Percentiles rank a stretch among this genome's conserved stretches.
These are phyloP conservation scores for Crambe crambe DNA, from an alignment of 37 sponge, comb jelly and placozoan genomes.

Conservation along the genomic window DNA sequence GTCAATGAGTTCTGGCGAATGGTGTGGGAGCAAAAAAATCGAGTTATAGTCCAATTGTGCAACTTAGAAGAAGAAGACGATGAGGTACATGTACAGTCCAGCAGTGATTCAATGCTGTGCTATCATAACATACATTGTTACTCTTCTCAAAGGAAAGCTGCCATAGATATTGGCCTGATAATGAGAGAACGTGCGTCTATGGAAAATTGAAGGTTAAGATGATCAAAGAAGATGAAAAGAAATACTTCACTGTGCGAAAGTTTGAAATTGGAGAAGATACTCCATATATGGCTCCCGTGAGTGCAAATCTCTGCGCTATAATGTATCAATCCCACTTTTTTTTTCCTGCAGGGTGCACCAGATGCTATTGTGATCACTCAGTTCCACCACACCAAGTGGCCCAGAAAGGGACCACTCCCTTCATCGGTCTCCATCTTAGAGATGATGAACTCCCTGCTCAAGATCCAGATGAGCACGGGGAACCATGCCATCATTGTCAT, in stretches of 20 bases:
- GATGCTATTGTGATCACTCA: slow-evolving; percentile 36
- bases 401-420: slow-evolving; percentile 15
- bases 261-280: slow-evolving; percentile 30
- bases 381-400: slow-evolving; percentile 64
- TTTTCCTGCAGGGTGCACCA: not conserved
- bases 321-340: too few relatives aligned
- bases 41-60: slow-evolving; percentile 57
- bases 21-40: slow-evolving; percentile 60
- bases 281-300: slow-evolving; percentile 25
- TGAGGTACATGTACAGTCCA: slow-evolving; percentile 1
- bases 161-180: slow-evolving; percentile 59
- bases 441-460: slow-evolving; percentile 45
- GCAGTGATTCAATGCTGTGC: not conserved
- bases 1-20: slow-evolving; percentile 73
- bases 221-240: not conserved
- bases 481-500: slow-evolving; percentile 71
- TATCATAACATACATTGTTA: not conserved
- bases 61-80: slow-evolving; percentile 43
- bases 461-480: slow-evolving; percentile 47
- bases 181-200: slow-evolving; percentile 4
- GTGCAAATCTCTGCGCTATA: too few relatives aligned
- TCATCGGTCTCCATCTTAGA: slow-evolving; percentile 34
- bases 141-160: slow-evolving; percentile 46
- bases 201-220: slow-evolving; percentile 52
- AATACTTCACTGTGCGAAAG: slow-evolving; percentile 26